phyloP scores from a whole-genome alignment of 2,888 invertebrate genomes.

The Pseudococcus viburni region DNA sequence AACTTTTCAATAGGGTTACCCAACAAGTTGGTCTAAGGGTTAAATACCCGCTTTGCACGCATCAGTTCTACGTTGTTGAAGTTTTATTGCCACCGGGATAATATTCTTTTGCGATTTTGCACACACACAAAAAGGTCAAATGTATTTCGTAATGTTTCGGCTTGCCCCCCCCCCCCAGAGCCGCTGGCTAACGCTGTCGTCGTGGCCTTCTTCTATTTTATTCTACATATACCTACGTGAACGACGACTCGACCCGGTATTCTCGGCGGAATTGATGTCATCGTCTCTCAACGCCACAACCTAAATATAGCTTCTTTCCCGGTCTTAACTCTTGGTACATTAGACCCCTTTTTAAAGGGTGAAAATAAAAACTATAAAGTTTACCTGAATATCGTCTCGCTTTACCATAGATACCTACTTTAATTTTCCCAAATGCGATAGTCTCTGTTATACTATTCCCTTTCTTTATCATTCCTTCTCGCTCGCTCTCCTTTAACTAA shows the following conservation, averaged over 20 bases:
- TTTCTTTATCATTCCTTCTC: not conserved
- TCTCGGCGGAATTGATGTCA: conserved; percentile 20
- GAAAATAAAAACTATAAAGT: conserved; percentile 22
- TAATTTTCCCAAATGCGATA: conserved; percentile 1
- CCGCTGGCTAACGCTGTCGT: not conserved
- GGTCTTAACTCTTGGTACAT: not conserved
- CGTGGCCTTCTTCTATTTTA: not conserved
- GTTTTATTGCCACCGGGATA: conserved; percentile 39
- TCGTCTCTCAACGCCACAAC: conserved; percentile 2
- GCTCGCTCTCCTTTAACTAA: not conserved
- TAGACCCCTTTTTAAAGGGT: not conserved
- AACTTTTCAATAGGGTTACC: conserved; percentile 55
- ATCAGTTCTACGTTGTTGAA: conserved; percentile 54
- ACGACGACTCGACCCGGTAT: conserved; percentile 2
- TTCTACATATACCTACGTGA: conserved; percentile 8
- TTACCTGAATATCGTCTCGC: not conserved
- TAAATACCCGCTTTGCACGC: conserved; percentile 54
- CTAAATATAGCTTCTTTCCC: not conserved
- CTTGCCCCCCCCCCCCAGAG: not conserved
- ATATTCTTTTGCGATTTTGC: conserved; percentile 49
- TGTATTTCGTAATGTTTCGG: conserved; percentile 29
- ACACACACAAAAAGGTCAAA: conserved; percentile 5
- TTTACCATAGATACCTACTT: not conserved
- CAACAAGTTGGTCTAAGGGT: conserved; percentile 54
- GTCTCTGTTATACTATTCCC: not conserved